phyloP scores from a whole-genome alignment of 2,888 invertebrate species.

The Silvanus unidentatus region DNA sequence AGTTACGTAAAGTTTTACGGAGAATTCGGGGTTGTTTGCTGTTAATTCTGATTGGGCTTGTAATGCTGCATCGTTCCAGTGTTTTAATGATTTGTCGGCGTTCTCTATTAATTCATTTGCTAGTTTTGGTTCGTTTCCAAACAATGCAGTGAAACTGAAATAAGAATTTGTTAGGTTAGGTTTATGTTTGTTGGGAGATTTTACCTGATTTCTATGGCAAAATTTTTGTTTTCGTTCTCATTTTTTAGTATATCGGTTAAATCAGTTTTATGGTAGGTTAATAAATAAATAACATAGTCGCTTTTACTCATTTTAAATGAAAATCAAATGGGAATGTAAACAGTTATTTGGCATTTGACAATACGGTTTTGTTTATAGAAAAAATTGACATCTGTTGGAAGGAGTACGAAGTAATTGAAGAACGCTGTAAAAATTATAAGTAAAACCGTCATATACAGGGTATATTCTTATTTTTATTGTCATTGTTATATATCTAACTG shows the following conservation, averaged over 20 bases:
- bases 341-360: no score
- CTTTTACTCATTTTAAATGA: no score
- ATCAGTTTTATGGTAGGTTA: conserved; percentile 56
- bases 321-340: no score
- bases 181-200: neutral
- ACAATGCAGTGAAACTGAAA: conserved; percentile 63
- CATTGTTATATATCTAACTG: no score
- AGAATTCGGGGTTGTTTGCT: conserved; percentile 41
- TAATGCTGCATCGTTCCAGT: conserved; percentile 58
- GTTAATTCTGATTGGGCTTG: conserved; percentile 56
- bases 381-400: no score
- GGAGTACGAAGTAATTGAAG: no score
- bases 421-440: no score
- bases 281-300: no score
- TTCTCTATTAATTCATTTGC: conserved; percentile 62
- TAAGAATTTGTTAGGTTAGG: conserved; percentile 10
- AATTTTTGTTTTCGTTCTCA: conserved; percentile 55
- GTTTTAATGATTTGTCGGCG: conserved; percentile 57
- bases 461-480: no score
- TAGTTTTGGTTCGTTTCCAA: conserved; percentile 61
- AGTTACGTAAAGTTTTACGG: conserved; percentile 56
- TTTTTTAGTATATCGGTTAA: conserved; percentile 57
- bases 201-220: conserved; percentile 5
- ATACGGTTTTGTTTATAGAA: no score
- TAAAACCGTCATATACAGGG: no score